phyloP scores from a whole-genome alignment of 2,797 vertebrate genomes.

The Microctenopoma lineatum region DNA sequence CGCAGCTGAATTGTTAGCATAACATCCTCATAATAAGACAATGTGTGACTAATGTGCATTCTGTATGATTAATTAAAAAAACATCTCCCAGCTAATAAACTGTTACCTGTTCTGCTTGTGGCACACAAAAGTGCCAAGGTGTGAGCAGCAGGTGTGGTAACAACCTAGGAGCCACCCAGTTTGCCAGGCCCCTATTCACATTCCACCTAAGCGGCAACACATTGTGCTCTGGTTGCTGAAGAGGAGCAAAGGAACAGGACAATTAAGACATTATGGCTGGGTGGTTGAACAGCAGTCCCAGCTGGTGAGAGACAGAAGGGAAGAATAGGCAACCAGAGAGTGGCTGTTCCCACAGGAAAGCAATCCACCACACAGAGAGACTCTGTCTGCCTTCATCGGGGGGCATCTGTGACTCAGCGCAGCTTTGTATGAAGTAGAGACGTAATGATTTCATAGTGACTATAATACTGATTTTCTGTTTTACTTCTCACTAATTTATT shows the following conservation, averaged over 20 bases:
- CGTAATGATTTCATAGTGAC: conserved; percentile 3
- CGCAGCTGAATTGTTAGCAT: too few species aligned
- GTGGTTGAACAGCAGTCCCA: conserved; percentile 80
- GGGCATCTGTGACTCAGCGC: neutral
- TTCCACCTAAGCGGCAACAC: conserved; percentile 61
- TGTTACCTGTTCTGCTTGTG: conserved; percentile 41
- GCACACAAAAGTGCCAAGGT: conserved; percentile 45
- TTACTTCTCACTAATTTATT: neutral
- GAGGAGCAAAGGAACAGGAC: conserved; percentile 69
- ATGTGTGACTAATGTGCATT: neutral
- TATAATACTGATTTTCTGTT: conserved; percentile 3
- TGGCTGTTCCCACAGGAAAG: conserved; percentile 74
- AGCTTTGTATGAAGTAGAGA: neutral
- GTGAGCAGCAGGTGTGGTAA: conserved; percentile 82
- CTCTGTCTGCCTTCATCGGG: conserved; percentile 6
- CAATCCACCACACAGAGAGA: conserved; percentile 69
- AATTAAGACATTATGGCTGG: conserved; percentile 84
- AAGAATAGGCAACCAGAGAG: conserved; percentile 55
- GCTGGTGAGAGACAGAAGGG: conserved; percentile 65
- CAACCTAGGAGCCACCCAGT: conserved; percentile 71
- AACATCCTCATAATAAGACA: neutral
- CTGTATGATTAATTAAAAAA: neutral
- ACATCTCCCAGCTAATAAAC: neutral
- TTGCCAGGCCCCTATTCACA: conserved; percentile 54
- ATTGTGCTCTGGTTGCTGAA: conserved; percentile 67